These are phyloP conservation scores for Tretioscincus oriximinensis DNA, from an alignment of 2,113 vertebrate genomes.

Conservation along the genomic window DNA sequence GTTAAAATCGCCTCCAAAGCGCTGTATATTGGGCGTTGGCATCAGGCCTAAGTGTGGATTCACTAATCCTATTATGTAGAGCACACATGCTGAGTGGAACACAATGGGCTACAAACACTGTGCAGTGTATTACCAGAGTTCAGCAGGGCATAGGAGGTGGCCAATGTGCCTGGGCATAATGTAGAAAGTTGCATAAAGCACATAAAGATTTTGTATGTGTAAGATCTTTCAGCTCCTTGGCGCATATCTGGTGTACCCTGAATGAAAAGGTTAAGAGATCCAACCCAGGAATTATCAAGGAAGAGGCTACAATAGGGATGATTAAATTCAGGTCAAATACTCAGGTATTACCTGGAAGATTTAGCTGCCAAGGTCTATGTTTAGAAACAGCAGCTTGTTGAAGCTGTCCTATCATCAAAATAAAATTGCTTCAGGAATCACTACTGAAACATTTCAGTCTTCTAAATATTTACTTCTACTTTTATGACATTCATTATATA, in stretches of 20 bases:
- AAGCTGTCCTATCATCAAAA: constrained; percentile 18
- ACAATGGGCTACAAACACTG: not conserved
- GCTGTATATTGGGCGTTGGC: too few relatives aligned
- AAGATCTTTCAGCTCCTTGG: not conserved
- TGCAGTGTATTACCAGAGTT: not conserved
- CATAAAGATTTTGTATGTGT: not conserved
- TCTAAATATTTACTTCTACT: not conserved
- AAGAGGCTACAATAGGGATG: constrained; percentile 58
- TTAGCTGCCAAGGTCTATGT: constrained; percentile 38
- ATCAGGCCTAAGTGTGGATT: too few relatives aligned
- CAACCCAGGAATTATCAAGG: constrained; percentile 1
- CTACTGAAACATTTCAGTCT: not conserved
- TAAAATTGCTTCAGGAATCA: not conserved
- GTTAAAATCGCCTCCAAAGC: too few relatives aligned
- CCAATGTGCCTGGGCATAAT: not conserved
- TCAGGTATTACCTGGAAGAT: constrained; percentile 44
- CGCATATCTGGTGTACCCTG: not conserved
- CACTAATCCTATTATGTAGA: too few relatives aligned
- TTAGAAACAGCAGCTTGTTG: not conserved
- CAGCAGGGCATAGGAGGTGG: too few relatives aligned
- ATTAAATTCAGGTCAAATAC: constrained; percentile 53
- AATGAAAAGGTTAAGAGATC: not conserved
- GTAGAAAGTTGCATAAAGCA: not conserved
- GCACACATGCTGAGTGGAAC: not conserved
- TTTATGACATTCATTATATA: not conserved